Base-by-base conservation (phyloP, 2,113 vertebrate genomes). In the Apistogramma diplotaenia region DNA sequence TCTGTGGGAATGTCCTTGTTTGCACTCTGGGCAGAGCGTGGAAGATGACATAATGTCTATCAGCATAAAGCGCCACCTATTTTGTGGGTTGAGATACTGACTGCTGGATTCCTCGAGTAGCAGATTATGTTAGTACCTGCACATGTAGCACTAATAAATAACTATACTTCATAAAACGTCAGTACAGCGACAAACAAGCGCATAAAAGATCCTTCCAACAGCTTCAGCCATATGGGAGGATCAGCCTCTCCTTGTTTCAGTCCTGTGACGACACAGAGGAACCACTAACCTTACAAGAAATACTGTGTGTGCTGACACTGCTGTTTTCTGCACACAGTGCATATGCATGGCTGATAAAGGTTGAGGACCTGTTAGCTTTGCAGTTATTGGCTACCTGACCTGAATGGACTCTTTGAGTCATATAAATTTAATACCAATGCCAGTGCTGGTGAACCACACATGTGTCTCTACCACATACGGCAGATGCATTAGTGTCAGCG, bases 281-380 rank as follows among this genome's bases (percentile, higher is more conserved):
- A 37, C 21, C 61, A 7, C 79, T 74, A 56, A 81, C 76, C 61
- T 61, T 62, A 13, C 35, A 61, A 55, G 61, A 19, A 33, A 56
- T 55, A 65, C 46, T 70, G 27, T 72, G n/a, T 27, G 27, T 60
- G 25, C 2, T 19, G 72, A 60, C 21, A 18, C n/a, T 37, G 8
- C 43, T 21, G 8, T 87, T 85, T 21, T 59, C 12, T 19, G 29
- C 43, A 31, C 67, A 43, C n/a, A 40, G 21, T 61, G 16, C 10
- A 23, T 31, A 31, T 51, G 25, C 4, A 61, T 10, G 53, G 13
- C 57, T 55, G 25, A 60, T n/a, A 6, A 19, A 19, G 29, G 29
- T 31, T 19, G 86, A 62, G 76, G 80, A 60, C 86, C 90, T 83
- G 91, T n/a, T n/a, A n/a, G n/a, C n/a, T 23, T 25, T 5, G 1